Evolutionary conservation across 2,888 invertebrate genomes (phyloP).

Genomic region (Chaitophorus viminalis): DNA sequence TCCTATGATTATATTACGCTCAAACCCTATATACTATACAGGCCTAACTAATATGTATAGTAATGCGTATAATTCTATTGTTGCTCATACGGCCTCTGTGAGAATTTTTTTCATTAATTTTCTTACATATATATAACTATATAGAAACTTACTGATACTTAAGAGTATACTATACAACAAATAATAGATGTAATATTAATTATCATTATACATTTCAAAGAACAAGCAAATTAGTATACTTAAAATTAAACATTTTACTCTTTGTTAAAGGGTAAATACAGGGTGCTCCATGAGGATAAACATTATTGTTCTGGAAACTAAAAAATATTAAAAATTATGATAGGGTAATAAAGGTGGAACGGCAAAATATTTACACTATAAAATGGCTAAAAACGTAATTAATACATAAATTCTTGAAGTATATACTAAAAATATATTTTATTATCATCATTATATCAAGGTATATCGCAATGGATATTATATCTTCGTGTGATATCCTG

Average conservation of each 20-base stretch:
- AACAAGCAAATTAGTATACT: not conserved
- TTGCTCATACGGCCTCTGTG: not conserved
- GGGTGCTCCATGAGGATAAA: not conserved
- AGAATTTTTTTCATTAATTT: not conserved
- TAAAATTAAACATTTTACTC: not conserved
- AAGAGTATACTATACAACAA: not conserved
- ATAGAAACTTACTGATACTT: not conserved
- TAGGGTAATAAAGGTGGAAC: too few species aligned
- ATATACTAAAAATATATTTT: too few species aligned
- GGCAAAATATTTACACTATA: too few species aligned
- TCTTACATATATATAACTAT: not conserved
- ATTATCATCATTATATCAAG: too few species aligned
- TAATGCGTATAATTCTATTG: not conserved
- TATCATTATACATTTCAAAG: not conserved
- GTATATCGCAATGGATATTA: too few species aligned
- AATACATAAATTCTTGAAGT: too few species aligned
- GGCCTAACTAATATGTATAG: not conserved
- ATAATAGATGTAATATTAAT: too few species aligned
- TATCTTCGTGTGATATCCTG: too few species aligned
- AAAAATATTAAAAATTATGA: too few species aligned
- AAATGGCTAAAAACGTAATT: too few species aligned
- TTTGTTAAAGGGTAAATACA: not conserved
- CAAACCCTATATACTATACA: not conserved
- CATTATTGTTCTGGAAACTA: not conserved
- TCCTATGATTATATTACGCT: too few species aligned